Base-by-base conservation (phyloP, 2,888 invertebrate species). In the Allophyes oxyacanthae region DNA sequence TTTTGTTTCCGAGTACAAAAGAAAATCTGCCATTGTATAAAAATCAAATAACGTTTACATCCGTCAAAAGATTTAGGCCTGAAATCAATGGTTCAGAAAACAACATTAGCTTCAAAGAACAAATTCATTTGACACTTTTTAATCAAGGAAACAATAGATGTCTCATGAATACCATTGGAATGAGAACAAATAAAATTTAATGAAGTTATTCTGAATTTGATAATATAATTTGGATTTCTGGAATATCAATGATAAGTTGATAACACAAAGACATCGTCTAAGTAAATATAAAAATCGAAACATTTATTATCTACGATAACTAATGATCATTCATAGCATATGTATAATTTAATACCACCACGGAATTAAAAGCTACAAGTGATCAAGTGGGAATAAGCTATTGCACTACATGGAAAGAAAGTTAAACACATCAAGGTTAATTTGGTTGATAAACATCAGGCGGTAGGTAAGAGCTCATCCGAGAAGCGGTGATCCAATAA, bases 401-500 rank as follows among this genome's bases (percentile, higher is more conserved):
- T 6, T 25, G 6, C 25, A 5, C 25, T 5, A 25, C 6, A 8
- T 6, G 6, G 8, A 36, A 8, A 36, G 40, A 54, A 57, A 61
- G n/a, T 25, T 40, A 56, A 65, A 52, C 20, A 54, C 48, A 30
- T 42, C 28, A 51, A 55, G 56, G 40, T 49, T 60, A 59, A 74
- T 65, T 72, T 38, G 33, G 33, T 58, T 58, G 46, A 38, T 56
- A 61, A 57, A 60, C 49, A 63, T 53, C 56, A 28, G 45, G 11
- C 9, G 20, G 52, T 56, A 57, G 64, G 50, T 63, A 59, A 64
- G 64, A 65, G 60, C 61, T 58, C 55, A 62, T 67, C 66, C 33
- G 55, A 64, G 64, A 38, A 45, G 26, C 58, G 64, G 33, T 75
- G 71, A 84, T 83, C 70, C 68, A 81, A 83, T 84, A 79, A 79